Conservation (phyloP, 2,888 invertebrate species). For the Prostheceraeus crozeri region DNA sequence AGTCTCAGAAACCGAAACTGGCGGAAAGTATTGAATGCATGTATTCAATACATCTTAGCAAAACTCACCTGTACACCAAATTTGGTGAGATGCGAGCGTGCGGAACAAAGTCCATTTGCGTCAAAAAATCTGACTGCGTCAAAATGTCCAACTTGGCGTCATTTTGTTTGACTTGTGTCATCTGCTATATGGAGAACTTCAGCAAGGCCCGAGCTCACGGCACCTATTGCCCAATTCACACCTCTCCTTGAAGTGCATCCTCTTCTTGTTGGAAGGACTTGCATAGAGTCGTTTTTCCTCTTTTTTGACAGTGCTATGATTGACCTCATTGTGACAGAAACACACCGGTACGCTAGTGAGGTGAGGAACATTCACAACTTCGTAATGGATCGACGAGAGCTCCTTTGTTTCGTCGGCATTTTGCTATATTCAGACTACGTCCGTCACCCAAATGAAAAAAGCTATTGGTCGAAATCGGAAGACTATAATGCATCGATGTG, state of each 20-base stretch:
- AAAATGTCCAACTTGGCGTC: no score
- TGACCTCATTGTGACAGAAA: slow-evolving; percentile 11
- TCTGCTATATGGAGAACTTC: no score
- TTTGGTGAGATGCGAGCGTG: no score
- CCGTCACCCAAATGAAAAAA: not conserved
- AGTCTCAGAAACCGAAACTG: no score
- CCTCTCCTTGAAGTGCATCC: slow-evolving; percentile 2
- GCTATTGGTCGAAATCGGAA: slow-evolving; percentile 5
- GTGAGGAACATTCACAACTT: slow-evolving; percentile 13
- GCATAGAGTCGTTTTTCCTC: not conserved
- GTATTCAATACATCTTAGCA: no score
- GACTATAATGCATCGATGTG: slow-evolving; percentile 4
- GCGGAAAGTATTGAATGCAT: no score
- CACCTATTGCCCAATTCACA: no score
- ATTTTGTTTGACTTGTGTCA: no score
- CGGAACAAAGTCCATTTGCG: no score
- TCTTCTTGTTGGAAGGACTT: slow-evolving; percentile 7
- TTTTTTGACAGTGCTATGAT: slow-evolving; percentile 12
- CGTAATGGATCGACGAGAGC: not conserved
- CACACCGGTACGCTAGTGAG: not conserved
- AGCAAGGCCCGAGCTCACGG: no score
- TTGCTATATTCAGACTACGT: slow-evolving; percentile 2
- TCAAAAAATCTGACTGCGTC: no score
- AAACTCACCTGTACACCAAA: no score
- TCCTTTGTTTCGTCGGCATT: slow-evolving; percentile 3